Evolutionary conservation across 2,113 vertebrate species (phyloP).

Genomic region (Eleginops maclovinus): DNA sequence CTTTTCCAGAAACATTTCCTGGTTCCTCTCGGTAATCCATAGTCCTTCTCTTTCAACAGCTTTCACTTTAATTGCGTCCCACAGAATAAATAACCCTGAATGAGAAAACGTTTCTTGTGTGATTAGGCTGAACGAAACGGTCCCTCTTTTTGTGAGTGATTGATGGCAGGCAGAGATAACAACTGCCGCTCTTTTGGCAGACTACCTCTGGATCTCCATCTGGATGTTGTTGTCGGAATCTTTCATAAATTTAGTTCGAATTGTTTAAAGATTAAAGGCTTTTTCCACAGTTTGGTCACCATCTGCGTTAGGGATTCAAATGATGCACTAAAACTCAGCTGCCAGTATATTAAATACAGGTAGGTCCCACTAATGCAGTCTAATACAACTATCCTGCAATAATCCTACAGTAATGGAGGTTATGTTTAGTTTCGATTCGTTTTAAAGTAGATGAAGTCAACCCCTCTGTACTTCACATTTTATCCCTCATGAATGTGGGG

Average conservation of each 20-base stretch:
- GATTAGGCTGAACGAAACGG: too few species aligned
- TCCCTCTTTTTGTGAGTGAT: constrained; percentile 22
- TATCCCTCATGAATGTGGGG: background rate
- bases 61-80: constrained; percentile 2
- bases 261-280: constrained; percentile 37
- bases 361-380: background rate
- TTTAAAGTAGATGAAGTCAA: too few species aligned
- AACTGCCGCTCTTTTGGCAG: constrained; percentile 43
- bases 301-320: constrained; percentile 40
- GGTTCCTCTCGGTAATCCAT: background rate
- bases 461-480: too few species aligned
- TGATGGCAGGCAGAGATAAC: constrained; percentile 27
- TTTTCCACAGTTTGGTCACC: constrained; percentile 30
- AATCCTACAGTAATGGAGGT: background rate
- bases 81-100: constrained; percentile 1
- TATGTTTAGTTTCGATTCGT: too few species aligned
- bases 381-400: background rate
- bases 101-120: constrained; percentile 11
- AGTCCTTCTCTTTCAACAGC: background rate
- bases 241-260: constrained; percentile 29
- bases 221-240: constrained; percentile 38
- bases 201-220: constrained; percentile 35
- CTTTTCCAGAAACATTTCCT: background rate
- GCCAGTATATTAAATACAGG: background rate
- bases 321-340: background rate